Percentiles rank a stretch among this genome's conserved stretches.
phyloP scores from a whole-genome alignment of 2,888 invertebrate species.

The Drosophila emarginata region DNA sequence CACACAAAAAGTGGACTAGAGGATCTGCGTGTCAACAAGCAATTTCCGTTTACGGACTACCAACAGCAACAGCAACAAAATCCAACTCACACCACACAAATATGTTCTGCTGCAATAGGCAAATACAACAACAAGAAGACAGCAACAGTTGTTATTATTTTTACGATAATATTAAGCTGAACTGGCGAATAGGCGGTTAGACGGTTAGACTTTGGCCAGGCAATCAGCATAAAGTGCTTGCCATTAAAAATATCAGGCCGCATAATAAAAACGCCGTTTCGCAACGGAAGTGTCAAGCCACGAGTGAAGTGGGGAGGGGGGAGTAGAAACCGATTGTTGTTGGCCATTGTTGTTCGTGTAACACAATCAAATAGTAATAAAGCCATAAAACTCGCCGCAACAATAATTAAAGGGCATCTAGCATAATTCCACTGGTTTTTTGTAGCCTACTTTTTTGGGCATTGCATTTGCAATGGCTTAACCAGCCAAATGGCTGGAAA shows the following conservation, averaged over 20 bases:
- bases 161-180: conserved; percentile 70
- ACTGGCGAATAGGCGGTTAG: conserved; percentile 28
- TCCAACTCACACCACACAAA: conserved; percentile 16
- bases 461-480: conserved; percentile 62
- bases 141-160: conserved; percentile 69
- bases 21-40: conserved; percentile 73
- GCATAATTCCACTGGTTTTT: conserved; percentile 45
- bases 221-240: conserved; percentile 75
- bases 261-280: conserved; percentile 68
- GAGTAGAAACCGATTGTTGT: conserved; percentile 24
- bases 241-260: conserved; percentile 75
- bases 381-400: conserved; percentile 66
- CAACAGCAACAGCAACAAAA: conserved; percentile 34
- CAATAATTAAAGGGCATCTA: conserved; percentile 67
- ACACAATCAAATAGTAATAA: conserved; percentile 70
- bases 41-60: conserved; percentile 60
- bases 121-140: conserved; percentile 32
- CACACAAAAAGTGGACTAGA: conserved; percentile 8
- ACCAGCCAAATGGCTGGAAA: conserved; percentile 37
- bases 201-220: conserved; percentile 35
- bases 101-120: conserved; percentile 41
- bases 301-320: neutral
- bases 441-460: conserved; percentile 49
- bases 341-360: conserved; percentile 25
- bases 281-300: conserved; percentile 60